Conservation (phyloP, 1,140 invertebrate species). For the Apis dorsata region DNA sequence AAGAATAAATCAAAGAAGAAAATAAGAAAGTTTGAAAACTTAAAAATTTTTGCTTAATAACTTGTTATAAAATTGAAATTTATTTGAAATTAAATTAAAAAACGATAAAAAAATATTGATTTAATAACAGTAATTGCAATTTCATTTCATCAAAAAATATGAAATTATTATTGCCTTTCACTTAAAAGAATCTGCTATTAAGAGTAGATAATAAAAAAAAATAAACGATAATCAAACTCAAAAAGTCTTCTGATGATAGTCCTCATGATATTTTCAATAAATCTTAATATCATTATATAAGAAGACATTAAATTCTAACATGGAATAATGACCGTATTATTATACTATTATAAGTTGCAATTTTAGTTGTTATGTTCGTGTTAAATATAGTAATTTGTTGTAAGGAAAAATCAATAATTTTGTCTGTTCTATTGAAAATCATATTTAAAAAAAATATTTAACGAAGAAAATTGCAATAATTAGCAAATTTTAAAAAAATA, state of each 20-base stretch:
- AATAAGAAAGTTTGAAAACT: not conserved
- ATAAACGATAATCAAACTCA: not conserved
- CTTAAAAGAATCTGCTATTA: not conserved
- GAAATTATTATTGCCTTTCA: slow-evolving; percentile 10
- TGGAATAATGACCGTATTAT: not conserved
- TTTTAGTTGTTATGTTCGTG: not conserved
- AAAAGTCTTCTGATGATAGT: not conserved
- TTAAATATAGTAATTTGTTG: not conserved
- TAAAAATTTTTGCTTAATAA: not conserved
- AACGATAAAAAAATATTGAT: not conserved
- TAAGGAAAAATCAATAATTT: slow-evolving; percentile 4
- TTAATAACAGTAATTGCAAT: not conserved
- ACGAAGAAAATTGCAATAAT: not conserved
- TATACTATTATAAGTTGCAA: not conserved
- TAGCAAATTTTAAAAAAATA: not conserved
- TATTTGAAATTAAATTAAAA: not conserved
- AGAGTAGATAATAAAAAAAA: slow-evolving; percentile 10
- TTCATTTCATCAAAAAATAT: not conserved
- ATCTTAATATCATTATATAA: not conserved
- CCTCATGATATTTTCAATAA: not conserved
- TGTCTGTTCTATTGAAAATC: not conserved
- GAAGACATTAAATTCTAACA: not conserved
- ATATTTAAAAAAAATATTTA: not conserved
- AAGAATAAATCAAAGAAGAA: not conserved
- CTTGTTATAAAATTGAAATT: not conserved